phyloP scores from a whole-genome alignment of 2,113 vertebrate genomes.

The Sceloporus tristichus region DNA sequence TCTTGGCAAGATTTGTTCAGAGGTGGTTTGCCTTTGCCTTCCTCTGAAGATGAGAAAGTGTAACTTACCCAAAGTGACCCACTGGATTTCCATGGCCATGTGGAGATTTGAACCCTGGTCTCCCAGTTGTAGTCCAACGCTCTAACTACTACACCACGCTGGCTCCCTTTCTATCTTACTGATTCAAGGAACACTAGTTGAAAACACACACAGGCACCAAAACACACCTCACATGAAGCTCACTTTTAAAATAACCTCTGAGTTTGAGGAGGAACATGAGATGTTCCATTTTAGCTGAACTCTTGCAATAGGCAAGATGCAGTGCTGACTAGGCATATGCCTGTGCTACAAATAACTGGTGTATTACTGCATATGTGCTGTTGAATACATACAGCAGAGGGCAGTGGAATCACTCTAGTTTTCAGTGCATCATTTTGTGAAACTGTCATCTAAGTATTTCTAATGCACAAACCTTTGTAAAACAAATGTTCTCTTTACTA shows the following conservation, averaged over 20 bases:
- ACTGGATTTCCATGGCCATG: no score
- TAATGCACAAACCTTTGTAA: neutral
- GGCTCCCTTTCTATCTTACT: no score
- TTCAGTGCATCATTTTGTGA: conserved; percentile 16
- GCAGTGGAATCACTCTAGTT: conserved; percentile 13
- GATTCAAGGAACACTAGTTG: no score
- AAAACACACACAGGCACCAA: no score
- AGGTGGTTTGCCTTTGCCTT: no score
- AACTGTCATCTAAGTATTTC: neutral
- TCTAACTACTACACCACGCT: no score
- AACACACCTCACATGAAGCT: neutral
- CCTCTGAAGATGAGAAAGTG: no score
- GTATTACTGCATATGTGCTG: neutral
- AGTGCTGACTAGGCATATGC: conserved; percentile 14
- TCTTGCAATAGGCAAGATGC: neutral
- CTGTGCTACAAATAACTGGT: conserved; percentile 1
- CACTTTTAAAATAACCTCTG: neutral
- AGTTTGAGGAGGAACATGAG: neutral
- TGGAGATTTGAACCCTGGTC: no score
- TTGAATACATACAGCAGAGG: neutral
- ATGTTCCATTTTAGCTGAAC: neutral
- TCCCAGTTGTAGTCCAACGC: no score
- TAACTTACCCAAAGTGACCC: no score
- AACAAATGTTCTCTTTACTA: neutral
- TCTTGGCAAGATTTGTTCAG: no score